phyloP scores from a whole-genome alignment of 2,888 invertebrate genomes.

The Lasioglossum morio region DNA sequence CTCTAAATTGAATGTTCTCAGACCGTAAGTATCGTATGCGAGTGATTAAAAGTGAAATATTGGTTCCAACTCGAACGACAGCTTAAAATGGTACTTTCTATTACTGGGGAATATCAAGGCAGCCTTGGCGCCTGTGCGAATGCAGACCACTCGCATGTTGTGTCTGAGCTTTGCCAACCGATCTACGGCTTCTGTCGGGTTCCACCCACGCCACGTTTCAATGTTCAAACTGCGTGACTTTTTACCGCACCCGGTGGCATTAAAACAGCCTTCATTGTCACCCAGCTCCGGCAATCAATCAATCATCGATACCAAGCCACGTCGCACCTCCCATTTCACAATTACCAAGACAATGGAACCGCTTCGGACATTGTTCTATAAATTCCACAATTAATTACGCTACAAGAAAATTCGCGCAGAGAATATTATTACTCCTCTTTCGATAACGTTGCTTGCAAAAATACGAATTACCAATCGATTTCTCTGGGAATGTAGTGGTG shows the following conservation, averaged over 20 bases:
- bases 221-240: constrained; percentile 43
- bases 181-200: constrained; percentile 76
- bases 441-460: neutral
- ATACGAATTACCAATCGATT: neutral
- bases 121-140: constrained; percentile 49
- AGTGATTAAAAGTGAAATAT: neutral
- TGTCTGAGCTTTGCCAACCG: constrained; percentile 73
- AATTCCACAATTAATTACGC: neutral
- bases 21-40: too few species aligned
- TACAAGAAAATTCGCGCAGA: neutral
- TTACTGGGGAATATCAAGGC: constrained; percentile 21
- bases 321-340: neutral
- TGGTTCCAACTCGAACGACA: neutral
- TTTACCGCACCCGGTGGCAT: constrained; percentile 5
- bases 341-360: neutral
- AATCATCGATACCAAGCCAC: neutral
- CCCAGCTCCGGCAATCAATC: neutral
- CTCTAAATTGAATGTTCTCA: too few species aligned
- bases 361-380: neutral
- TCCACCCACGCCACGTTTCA: constrained; percentile 41
- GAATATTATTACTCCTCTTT: neutral
- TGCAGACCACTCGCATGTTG: constrained; percentile 61
- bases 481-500: neutral
- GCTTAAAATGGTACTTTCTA: constrained; percentile 8
- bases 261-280: neutral